A percentile compares a stretch with the other conserved stretches of the same genome.
Evolutionary conservation across 37 sponge, comb jelly and placozoan species (phyloP).

Genomic region (Mnemiopsis leidyi): DNA sequence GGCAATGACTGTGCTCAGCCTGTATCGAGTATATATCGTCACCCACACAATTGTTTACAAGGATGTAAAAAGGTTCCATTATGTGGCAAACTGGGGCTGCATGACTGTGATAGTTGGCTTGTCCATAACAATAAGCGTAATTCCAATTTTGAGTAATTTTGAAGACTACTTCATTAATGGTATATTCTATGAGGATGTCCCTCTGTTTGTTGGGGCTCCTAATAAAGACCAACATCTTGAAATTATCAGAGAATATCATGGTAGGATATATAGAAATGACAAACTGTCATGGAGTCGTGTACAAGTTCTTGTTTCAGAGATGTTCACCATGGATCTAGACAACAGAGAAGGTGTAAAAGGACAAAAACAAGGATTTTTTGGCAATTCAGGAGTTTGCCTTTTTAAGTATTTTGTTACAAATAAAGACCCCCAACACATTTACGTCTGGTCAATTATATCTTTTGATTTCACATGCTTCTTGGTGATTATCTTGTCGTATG

Average conservation of each 20-base stretch:
- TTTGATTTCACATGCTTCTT: too few relatives aligned
- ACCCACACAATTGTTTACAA: background rate
- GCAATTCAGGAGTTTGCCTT: background rate
- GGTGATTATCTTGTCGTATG: background rate
- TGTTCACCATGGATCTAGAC: background rate
- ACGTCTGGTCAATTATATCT: too few relatives aligned
- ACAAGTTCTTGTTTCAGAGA: background rate
- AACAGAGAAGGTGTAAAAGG: background rate
- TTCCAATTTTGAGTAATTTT: too few relatives aligned
- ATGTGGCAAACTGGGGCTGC: too few relatives aligned
- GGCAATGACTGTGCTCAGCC: background rate
- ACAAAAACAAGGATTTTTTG: background rate
- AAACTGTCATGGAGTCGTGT: background rate
- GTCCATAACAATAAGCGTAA: too few relatives aligned
- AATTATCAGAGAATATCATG: too few relatives aligned
- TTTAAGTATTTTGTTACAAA: background rate
- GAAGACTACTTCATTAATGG: too few relatives aligned
- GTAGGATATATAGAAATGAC: too few relatives aligned
- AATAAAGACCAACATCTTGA: too few relatives aligned
- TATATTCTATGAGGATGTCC: too few relatives aligned
- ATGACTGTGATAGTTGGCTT: too few relatives aligned
- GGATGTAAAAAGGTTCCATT: background rate
- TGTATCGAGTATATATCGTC: background rate
- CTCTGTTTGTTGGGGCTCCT: too few relatives aligned
- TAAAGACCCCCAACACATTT: background rate